phyloP scores from a whole-genome alignment of 64 coral and sea anemone genomes.

The Stichodactyla mertensii region DNA sequence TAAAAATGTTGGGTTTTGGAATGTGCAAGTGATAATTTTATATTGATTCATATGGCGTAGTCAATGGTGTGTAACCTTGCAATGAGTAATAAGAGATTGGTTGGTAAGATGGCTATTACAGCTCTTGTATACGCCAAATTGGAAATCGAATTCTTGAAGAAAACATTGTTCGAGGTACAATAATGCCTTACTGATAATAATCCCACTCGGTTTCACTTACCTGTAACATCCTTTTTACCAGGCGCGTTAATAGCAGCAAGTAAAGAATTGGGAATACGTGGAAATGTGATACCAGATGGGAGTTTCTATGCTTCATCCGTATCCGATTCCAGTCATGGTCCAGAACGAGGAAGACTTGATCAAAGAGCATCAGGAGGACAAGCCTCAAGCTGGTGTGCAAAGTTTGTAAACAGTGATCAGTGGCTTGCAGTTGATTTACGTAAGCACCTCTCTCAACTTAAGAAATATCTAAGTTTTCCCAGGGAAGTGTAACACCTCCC shows the following conservation, averaged over 20 bases:
- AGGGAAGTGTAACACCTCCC: too few species aligned
- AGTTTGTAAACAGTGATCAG: background rate
- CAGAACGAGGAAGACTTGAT: background rate
- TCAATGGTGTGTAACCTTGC: background rate
- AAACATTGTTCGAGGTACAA: too few species aligned
- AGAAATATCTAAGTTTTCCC: too few species aligned
- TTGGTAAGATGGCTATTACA: background rate
- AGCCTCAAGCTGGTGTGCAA: conserved; percentile 8
- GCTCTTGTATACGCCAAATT: background rate
- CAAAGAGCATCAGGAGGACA: conserved; percentile 11
- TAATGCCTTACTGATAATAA: too few species aligned
- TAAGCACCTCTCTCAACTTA: background rate
- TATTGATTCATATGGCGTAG: background rate
- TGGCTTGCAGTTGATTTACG: conserved; percentile 8
- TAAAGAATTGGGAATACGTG: conserved; percentile 14
- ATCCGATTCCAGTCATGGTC: background rate
- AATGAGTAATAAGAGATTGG: background rate
- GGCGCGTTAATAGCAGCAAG: background rate
- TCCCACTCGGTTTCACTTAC: too few species aligned
- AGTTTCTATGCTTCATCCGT: background rate
- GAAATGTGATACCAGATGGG: background rate
- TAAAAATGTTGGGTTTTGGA: background rate
- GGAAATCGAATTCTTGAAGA: too few species aligned
- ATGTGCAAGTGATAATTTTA: background rate
- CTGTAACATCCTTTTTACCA: background rate